phyloP scores from a whole-genome alignment of 2,113 vertebrate species.

The Xenus cinereus region DNA sequence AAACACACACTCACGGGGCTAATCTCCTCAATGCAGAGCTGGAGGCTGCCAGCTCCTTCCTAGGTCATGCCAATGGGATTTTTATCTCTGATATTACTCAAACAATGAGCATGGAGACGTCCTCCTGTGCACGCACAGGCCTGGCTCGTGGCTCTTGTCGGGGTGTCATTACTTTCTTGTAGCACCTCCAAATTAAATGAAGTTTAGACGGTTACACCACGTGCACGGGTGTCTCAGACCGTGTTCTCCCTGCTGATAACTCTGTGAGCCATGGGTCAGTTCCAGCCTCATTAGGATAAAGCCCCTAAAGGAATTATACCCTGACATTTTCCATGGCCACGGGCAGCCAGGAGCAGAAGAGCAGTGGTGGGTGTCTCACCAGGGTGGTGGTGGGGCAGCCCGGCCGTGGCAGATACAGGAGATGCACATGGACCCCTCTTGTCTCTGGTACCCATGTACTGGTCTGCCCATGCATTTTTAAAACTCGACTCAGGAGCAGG shows the following conservation, averaged over 20 bases:
- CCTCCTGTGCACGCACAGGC: rapidly evolving
- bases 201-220: rapidly evolving
- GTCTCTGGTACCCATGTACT: rapidly evolving
- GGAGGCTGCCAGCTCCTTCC: conserved; percentile 11
- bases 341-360: background rate
- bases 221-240: background rate
- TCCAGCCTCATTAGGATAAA: background rate
- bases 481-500: background rate
- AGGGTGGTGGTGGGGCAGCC: rapidly evolving
- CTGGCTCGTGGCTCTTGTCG: background rate
- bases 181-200: background rate
- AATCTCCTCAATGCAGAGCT: background rate
- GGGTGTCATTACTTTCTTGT: background rate
- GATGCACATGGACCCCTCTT: background rate
- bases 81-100: background rate
- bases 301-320: too few relatives aligned
- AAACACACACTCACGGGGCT: background rate
- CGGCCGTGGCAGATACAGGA: background rate
- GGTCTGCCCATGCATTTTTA: background rate
- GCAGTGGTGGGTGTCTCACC: rapidly evolving
- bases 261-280: rapidly evolving
- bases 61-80: background rate
- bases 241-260: background rate
- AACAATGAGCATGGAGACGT: rapidly evolving
- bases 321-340: background rate